phyloP scores from a whole-genome alignment of 2,888 invertebrate species.

The Mayetiola destructor region DNA sequence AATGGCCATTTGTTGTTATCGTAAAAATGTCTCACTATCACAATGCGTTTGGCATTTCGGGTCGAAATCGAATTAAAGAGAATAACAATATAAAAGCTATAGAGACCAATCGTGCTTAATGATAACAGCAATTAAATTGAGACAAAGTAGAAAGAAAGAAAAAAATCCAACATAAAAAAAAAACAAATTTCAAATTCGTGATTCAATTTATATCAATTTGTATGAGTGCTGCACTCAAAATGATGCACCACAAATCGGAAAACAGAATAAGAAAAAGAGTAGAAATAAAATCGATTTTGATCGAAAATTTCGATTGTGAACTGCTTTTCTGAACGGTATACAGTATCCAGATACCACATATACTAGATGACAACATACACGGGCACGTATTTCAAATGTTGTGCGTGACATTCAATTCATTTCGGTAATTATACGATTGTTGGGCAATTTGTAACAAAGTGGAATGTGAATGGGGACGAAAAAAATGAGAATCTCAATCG shows the following conservation, averaged over 20 bases:
- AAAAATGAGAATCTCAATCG: too few relatives aligned
- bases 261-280: background rate
- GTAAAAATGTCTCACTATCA: too few relatives aligned
- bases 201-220: constrained; percentile 9
- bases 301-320: too few relatives aligned
- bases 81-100: background rate
- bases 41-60: background rate
- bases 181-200: background rate
- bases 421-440: constrained; percentile 5
- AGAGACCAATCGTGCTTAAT: background rate
- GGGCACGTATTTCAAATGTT: constrained; percentile 5
- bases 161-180: too few relatives aligned
- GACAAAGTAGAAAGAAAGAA: too few relatives aligned
- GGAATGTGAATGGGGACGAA: background rate
- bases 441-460: constrained; percentile 1
- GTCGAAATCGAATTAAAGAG: constrained; percentile 2
- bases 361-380: background rate
- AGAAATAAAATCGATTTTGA: background rate
- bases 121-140: constrained; percentile 3
- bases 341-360: too few relatives aligned
- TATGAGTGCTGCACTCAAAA: background rate
- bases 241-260: background rate
- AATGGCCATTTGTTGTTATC: too few relatives aligned
- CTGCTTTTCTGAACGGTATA: too few relatives aligned
- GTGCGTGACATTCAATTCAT: constrained; percentile 12